Evolutionary conservation across 1,140 invertebrate species (phyloP).

Genomic region (Platorchestia sp.): DNA sequence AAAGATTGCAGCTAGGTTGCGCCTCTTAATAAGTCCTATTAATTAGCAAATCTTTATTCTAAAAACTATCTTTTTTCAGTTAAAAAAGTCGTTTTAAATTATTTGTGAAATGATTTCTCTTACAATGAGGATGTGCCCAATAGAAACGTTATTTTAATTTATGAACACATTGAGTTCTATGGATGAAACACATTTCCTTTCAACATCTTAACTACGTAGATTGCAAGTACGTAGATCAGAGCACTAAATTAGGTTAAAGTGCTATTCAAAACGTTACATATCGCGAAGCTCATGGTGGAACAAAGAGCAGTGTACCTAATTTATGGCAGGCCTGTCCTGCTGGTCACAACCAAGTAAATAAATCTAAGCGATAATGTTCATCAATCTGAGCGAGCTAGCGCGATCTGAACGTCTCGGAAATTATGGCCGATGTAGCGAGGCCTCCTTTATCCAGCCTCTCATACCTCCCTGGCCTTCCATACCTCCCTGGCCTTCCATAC

Average conservation of each 20-base stretch:
- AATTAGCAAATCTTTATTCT: too few species aligned
- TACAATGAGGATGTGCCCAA: too few species aligned
- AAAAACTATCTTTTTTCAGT: too few species aligned
- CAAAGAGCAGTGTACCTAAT: not conserved
- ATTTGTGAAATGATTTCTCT: too few species aligned
- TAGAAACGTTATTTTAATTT: too few species aligned
- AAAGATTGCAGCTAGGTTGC: too few species aligned
- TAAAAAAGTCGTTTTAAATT: too few species aligned
- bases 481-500: not conserved
- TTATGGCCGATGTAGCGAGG: not conserved
- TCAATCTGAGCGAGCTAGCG: conserved; percentile 12
- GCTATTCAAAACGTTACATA: not conserved
- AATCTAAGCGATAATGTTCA: conserved; percentile 33
- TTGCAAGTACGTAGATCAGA: too few species aligned
- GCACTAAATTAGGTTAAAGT: not conserved
- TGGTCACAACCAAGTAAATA: conserved; percentile 4
- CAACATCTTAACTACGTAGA: too few species aligned
- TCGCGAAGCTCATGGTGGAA: not conserved
- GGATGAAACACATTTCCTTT: too few species aligned
- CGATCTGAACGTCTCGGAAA: not conserved
- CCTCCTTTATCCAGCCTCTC: not conserved
- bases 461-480: not conserved
- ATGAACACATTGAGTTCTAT: too few species aligned
- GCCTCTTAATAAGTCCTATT: too few species aligned
- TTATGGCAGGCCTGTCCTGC: not conserved